Evolutionary conservation across 2,113 vertebrate genomes (phyloP), one percentile per base, ranked within the genome.

Genomic region (Ammodytes marinus): DNA sequence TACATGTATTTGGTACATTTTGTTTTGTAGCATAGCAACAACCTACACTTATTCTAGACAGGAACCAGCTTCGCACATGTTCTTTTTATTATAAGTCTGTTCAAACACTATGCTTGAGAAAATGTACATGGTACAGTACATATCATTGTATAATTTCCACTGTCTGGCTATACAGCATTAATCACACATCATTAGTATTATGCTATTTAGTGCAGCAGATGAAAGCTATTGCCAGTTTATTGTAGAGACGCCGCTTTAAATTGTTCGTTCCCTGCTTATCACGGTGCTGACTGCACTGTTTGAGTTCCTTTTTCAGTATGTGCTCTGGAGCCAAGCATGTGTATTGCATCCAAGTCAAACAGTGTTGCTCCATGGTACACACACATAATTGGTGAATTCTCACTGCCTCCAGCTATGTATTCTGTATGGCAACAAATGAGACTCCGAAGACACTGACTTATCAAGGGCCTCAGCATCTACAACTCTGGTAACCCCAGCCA

Each of bases 301-400:
- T 77, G 35, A 69, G 15, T 52, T 74, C 9, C 54, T 78, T 60
- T 61, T 74, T 70, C 52, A 27, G n/a, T 79, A 54, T 83, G 63
- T 75, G 67, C 68, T 53, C 47, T 43, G 27, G 66, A 88, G 59
- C 70, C 69, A 88, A 88, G 85, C n/a, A 6, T 53, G 69, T 1
- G 4, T 65, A 11, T 78, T 73, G 49, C 53, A 74, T 80, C 74
- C 79, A 88, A 82, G 81, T 86, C 84, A 82, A 86, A 80, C 63
- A 77, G 78, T 37, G 72, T 39, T 77, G 74, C 82, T 84, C 70
- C 43, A 60, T 49, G 71, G 60, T 54, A 64, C 84, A 85, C 74
- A 82, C 37, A n/a, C 70, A 85, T 88, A 88, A 87, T 82, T 83
- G 79, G 68, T 76, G 61, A 74, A 87, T 88, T 87, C 46, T 77